phyloP scores from a whole-genome alignment of 2,888 invertebrate species.

The Noctua janthe region DNA sequence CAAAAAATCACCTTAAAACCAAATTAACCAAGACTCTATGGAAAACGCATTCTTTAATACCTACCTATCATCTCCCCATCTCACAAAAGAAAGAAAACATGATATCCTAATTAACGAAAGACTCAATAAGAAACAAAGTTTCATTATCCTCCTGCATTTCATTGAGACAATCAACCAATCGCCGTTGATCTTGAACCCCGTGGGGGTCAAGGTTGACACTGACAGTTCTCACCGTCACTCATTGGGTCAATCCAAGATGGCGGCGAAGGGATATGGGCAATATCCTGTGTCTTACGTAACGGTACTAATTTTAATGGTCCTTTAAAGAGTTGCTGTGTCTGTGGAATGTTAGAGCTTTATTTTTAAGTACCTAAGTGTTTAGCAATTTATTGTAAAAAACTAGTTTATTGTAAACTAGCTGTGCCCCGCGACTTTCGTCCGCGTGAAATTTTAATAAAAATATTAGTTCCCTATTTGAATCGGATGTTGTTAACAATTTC shows the following conservation, averaged over 20 bases:
- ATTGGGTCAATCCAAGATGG: constrained; percentile 62
- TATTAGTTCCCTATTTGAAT: neutral
- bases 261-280: constrained; percentile 64
- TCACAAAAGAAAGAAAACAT: constrained; percentile 13
- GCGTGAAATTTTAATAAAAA: neutral
- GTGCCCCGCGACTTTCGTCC: neutral
- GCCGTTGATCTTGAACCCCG: constrained; percentile 55
- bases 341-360: constrained; percentile 12
- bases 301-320: constrained; percentile 60
- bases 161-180: constrained; percentile 52
- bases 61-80: neutral
- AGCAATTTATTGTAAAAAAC: neutral
- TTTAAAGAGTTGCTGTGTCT: constrained; percentile 44
- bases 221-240: constrained; percentile 51
- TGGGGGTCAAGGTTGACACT: constrained; percentile 56
- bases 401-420: neutral
- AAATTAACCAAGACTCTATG: neutral
- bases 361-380: neutral
- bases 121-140: constrained; percentile 37
- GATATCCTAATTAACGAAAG: constrained; percentile 40
- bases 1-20: neutral
- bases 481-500: neutral
- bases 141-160: constrained; percentile 42
- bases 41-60: neutral
- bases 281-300: constrained; percentile 64